Percentiles rank a stretch among this genome's conserved stretches.
These are phyloP conservation scores for Xyliphius kryptos DNA, from an alignment of 2,113 vertebrate species.

Conservation along the genomic window DNA sequence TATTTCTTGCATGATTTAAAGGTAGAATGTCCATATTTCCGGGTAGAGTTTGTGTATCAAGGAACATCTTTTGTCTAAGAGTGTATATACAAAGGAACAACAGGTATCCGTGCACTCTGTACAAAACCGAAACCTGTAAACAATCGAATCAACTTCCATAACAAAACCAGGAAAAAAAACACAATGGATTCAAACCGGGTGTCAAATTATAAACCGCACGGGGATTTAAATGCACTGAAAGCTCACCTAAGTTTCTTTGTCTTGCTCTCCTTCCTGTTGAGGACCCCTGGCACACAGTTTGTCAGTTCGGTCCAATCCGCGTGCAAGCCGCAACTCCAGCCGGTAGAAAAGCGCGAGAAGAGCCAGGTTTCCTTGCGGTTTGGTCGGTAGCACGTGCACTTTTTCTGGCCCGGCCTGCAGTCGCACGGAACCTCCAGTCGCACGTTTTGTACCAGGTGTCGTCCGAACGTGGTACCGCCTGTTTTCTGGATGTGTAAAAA, in stretches of 20 bases:
- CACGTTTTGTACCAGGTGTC: slow-evolving; percentile 83
- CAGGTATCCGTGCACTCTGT: too few species aligned
- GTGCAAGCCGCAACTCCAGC: slow-evolving; percentile 85
- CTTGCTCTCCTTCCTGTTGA: slow-evolving; percentile 72
- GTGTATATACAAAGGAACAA: too few species aligned
- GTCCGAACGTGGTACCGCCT: slow-evolving; percentile 82
- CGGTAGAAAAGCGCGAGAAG: slow-evolving; percentile 83
- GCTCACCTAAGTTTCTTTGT: slow-evolving; percentile 69
- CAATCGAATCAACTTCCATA: too few species aligned
- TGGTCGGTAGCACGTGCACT: slow-evolving; percentile 85
- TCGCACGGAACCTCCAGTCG: slow-evolving; percentile 81
- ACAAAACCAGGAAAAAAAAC: neutral
- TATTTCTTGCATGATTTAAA: too few species aligned
- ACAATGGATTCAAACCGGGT: too few species aligned
- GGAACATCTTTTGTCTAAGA: too few species aligned
- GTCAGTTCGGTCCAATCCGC: slow-evolving; percentile 89
- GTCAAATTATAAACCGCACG: too few species aligned
- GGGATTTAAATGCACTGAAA: neutral
- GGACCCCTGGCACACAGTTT: slow-evolving; percentile 78
- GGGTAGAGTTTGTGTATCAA: too few species aligned
- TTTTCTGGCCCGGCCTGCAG: slow-evolving; percentile 82
- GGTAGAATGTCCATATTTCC: too few species aligned
- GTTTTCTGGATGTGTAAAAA: slow-evolving; percentile 88
- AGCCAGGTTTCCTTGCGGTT: slow-evolving; percentile 82
- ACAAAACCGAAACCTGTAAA: too few species aligned